phyloP scores from a whole-genome alignment of 2,797 vertebrate genomes.

The Salmo trutta region DNA sequence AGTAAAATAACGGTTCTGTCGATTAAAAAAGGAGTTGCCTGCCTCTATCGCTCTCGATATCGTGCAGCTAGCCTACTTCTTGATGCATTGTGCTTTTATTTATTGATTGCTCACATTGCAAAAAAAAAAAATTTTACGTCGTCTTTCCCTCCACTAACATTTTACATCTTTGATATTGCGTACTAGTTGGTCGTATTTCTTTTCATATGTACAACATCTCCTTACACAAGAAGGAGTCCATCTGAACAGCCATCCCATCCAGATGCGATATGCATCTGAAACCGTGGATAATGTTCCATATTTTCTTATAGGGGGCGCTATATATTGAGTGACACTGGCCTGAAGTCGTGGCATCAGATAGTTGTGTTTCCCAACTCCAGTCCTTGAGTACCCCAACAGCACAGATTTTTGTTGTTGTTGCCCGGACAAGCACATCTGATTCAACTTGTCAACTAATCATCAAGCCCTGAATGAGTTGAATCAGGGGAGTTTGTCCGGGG shows the following conservation, averaged over 20 bases:
- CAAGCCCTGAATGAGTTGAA: too few species aligned
- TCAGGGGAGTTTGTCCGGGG: too few species aligned
- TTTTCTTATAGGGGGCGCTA: slow-evolving; percentile 58
- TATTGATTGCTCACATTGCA: neutral
- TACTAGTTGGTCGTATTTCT: slow-evolving; percentile 8
- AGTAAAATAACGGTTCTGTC: slow-evolving; percentile 54
- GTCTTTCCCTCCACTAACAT: neutral
- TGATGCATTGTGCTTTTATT: neutral
- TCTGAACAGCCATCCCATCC: slow-evolving; percentile 47
- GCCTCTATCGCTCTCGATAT: neutral
- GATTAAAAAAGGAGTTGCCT: neutral
- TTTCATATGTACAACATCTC: slow-evolving; percentile 18
- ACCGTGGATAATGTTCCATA: neutral
- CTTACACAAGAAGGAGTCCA: slow-evolving; percentile 55
- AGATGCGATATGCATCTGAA: slow-evolving; percentile 77
- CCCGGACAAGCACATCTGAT: too few species aligned
- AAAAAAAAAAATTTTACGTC: too few species aligned
- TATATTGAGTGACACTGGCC: slow-evolving; percentile 4
- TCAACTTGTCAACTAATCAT: too few species aligned
- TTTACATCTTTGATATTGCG: neutral
- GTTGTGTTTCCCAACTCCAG: neutral
- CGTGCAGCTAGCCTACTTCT: neutral
- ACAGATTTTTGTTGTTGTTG: too few species aligned
- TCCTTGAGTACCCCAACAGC: too few species aligned
- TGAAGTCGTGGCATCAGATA: slow-evolving; percentile 43